Evolutionary conservation across 2,888 invertebrate genomes (phyloP), one percentile per base, ranked within the genome.

Genomic region (Falcaria lacertinaria): DNA sequence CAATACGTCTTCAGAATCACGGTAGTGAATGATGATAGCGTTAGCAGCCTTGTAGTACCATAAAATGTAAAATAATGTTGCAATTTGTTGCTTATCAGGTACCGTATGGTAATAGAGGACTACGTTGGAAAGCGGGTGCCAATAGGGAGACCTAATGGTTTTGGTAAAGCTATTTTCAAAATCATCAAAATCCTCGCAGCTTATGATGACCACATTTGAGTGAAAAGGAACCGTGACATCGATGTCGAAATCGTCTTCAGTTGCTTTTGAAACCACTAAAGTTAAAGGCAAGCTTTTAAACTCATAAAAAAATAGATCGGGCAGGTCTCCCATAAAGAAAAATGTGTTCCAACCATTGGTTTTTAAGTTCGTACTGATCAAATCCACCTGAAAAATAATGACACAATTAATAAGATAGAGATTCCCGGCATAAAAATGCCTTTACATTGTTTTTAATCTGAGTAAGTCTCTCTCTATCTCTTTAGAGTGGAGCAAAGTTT

Each of bases 1-100:
- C 4, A 74, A 50, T 11, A 41, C 34, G 43, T 69, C 51, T 34
- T 58, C 35, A 4, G 16, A 32, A 41, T 76, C 73, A 42, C 77
- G 53, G 32, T 72, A 69, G 37, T 79, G 75, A 15, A 81, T 47
- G 17, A 86, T 57, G 2, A 80, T 51, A 1, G 59, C 66, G 44
- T 85, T 81, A 19, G 69, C 57, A 4, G 68, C 70, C 59, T 64
- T 78, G 43, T 76, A 69, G 48, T 71, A 84, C 84, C 85, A 84
- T 25, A 80, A 60, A 19, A 64, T 69, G 39, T 70, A 85, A 47
- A 81, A 82, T 45, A 84, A 54, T 54, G 67, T 75, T 2, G 80
- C 72, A 8, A 76, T 45, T 2, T 50, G 48, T 34, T 56, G 47
- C 22, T 50, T 55, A 7, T 66, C 47, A 42, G 53, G 54, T 14